These are phyloP conservation scores for Aradus depressus DNA, from an alignment of 2,888 invertebrate genomes.

Conservation along the genomic window DNA sequence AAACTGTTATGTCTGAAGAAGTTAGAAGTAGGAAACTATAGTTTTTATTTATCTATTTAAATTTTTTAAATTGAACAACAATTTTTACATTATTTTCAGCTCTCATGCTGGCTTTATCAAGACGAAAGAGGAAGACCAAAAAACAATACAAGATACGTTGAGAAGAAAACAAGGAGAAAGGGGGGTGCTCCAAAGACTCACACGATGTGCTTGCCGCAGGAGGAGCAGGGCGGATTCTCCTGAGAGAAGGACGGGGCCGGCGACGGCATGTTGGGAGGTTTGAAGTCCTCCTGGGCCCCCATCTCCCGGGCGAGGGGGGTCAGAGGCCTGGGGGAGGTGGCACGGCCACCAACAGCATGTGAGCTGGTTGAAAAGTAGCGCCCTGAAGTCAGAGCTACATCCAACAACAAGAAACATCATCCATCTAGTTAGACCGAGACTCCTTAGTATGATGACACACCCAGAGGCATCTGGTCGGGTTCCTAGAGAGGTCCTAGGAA, in stretches of 20 bases:
- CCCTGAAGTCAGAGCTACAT: conserved; percentile 33
- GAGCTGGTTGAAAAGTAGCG: conserved; percentile 60
- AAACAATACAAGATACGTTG: background rate
- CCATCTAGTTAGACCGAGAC: too few relatives aligned
- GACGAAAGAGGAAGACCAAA: background rate
- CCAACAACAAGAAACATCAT: conserved; percentile 4
- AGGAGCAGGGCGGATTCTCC: conserved; percentile 57
- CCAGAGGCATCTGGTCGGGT: too few relatives aligned
- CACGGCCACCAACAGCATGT: conserved; percentile 58
- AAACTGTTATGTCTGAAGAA: too few relatives aligned
- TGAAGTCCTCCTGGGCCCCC: conserved; percentile 34
- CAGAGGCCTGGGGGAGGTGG: conserved; percentile 47
- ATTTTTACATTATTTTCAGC: background rate
- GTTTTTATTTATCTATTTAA: too few relatives aligned
- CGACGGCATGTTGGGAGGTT: conserved; percentile 33
- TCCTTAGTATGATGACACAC: too few relatives aligned
- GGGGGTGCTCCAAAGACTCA: conserved; percentile 46
- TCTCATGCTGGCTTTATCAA: background rate
- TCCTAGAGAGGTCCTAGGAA: too few relatives aligned
- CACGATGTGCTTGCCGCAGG: conserved; percentile 80
- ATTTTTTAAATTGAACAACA: too few relatives aligned
- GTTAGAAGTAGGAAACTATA: too few relatives aligned
- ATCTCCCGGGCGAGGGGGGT: conserved; percentile 41
- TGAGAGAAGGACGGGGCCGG: conserved; percentile 40
- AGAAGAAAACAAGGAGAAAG: background rate